phyloP scores from a whole-genome alignment of 2,888 invertebrate genomes.

The Tyria jacobaeae region DNA sequence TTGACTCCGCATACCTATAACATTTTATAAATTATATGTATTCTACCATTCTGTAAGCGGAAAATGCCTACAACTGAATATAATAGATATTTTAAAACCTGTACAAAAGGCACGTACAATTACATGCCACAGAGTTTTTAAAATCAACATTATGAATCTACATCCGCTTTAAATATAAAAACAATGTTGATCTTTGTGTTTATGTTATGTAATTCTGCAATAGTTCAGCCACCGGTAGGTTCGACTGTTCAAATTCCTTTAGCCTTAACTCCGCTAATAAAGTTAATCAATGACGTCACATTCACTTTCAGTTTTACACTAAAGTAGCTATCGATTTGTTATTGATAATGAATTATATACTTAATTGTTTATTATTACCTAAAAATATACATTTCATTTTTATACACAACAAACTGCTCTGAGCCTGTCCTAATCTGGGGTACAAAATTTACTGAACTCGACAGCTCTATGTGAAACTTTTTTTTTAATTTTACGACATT shows the following conservation, averaged over 20 bases:
- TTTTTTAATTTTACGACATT: too few species aligned
- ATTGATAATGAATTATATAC: too few species aligned
- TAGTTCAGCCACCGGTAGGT: not conserved
- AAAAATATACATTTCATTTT: too few species aligned
- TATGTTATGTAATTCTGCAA: not conserved
- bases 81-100: not conserved
- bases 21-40: not conserved
- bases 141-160: not conserved
- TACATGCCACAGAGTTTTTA: not conserved
- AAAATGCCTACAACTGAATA: not conserved
- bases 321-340: not conserved
- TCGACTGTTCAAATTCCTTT: not conserved
- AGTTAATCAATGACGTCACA: not conserved
- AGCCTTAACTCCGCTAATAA: not conserved
- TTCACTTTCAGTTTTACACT: not conserved
- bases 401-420: too few species aligned
- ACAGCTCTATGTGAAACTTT: too few species aligned
- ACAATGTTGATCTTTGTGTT: too few species aligned
- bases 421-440: too few species aligned
- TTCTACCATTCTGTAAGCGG: not conserved
- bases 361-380: too few species aligned
- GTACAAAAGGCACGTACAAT: not conserved
- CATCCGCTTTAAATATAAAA: not conserved
- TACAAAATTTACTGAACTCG: too few species aligned
- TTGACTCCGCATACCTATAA: too few species aligned